Conservation (phyloP, 2,113 vertebrate genomes). For the Opisthocomus hoazin region DNA sequence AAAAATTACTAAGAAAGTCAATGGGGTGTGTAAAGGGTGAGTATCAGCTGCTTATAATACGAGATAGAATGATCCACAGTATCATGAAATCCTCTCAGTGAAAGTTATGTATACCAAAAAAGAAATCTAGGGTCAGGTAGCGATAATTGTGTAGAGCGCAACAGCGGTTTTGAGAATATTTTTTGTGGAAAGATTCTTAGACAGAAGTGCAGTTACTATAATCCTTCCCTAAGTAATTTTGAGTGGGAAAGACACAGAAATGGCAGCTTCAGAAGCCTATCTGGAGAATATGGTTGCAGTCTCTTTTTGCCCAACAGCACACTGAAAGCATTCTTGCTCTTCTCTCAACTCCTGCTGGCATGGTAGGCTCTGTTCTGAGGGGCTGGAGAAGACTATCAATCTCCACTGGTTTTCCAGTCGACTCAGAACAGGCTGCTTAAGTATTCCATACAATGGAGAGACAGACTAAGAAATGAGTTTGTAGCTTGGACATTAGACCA, state of each 20-base stretch:
- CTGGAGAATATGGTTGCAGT: background rate
- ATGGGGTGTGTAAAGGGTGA: background rate
- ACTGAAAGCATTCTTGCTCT: rapidly evolving
- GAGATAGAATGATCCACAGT: background rate
- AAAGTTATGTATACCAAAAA: background rate
- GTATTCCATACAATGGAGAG: background rate
- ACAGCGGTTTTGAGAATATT: rapidly evolving
- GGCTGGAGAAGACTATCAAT: background rate
- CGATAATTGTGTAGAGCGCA: rapidly evolving
- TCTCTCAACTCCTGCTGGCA: background rate
- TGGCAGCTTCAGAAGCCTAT: background rate
- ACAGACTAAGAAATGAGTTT: background rate
- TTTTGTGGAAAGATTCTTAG: background rate
- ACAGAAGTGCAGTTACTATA: background rate
- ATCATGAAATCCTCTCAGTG: background rate
- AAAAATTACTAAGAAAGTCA: background rate
- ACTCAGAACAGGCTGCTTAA: background rate
- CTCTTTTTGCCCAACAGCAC: background rate
- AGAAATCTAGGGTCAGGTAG: background rate
- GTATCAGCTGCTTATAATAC: background rate
- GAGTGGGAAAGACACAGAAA: background rate
- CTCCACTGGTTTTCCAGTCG: background rate
- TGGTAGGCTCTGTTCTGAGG: background rate
- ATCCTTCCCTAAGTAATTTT: background rate
- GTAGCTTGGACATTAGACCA: background rate